Conservation (phyloP, 2,113 vertebrate genomes). For the Larimichthys crocea region DNA sequence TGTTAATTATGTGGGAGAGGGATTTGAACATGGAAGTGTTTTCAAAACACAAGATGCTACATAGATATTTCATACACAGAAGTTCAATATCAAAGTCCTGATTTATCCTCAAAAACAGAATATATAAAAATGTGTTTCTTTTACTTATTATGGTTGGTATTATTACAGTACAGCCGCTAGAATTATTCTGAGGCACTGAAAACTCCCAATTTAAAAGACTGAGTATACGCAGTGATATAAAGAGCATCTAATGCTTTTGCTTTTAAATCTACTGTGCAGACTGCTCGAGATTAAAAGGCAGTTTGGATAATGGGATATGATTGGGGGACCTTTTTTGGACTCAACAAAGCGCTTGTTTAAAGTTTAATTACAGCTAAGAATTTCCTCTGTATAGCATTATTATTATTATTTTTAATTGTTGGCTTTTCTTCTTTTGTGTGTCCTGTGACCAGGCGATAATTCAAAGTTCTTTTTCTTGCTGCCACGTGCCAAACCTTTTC, state of each 20-base stretch:
- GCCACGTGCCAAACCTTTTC: not conserved
- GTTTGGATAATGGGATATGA: not conserved
- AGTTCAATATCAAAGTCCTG: not conserved
- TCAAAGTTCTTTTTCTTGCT: not conserved
- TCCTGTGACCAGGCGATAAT: not conserved
- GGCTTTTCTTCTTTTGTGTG: not conserved
- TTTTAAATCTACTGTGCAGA: no score
- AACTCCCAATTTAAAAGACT: not conserved
- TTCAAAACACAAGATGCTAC: not conserved
- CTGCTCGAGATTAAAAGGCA: not conserved
- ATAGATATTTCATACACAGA: not conserved
- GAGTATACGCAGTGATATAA: not conserved
- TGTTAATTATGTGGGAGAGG: not conserved
- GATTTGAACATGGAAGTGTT: not conserved
- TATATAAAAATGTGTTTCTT: not conserved
- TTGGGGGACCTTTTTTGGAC: not conserved
- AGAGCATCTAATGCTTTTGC: not conserved
- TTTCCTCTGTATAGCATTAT: not conserved
- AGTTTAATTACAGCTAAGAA: slow-evolving; percentile 4
- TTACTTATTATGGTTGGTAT: not conserved
- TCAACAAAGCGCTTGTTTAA: not conserved
- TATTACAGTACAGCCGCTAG: slow-evolving; percentile 10
- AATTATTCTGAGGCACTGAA: not conserved
- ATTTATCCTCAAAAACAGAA: not conserved
- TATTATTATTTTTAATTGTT: not conserved